A percentile compares a stretch with the other conserved stretches of the same genome.
These are phyloP conservation scores for human (Homo sapiens) DNA, from an alignment of 2,113 vertebrate genomes.

Conservation along the genomic window DNA sequence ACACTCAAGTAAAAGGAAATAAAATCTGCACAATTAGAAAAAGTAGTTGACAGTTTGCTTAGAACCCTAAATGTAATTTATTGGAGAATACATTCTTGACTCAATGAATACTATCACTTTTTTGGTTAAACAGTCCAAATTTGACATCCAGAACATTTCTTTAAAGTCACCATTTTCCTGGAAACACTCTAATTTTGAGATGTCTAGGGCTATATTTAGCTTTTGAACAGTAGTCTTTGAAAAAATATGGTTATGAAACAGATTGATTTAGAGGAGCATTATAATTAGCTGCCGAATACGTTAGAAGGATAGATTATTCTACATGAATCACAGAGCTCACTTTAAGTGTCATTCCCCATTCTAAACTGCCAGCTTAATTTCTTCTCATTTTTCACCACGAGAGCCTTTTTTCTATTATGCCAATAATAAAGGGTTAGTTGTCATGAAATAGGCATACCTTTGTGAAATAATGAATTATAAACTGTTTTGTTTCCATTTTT, in stretches of 20 bases:
- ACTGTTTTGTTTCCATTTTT: conserved; percentile 70
- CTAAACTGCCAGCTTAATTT: conserved; percentile 77
- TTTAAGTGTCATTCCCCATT: conserved; percentile 74
- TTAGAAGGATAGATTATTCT: conserved; percentile 78
- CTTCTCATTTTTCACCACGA: conserved; percentile 75
- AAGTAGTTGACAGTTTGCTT: not conserved
- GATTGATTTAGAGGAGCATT: conserved; percentile 75
- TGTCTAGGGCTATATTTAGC: conserved; percentile 71
- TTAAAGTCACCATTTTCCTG: conserved; percentile 72
- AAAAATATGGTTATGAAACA: conserved; percentile 77
- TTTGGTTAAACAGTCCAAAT: conserved; percentile 60
- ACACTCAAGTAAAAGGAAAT: not conserved
- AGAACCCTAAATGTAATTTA: conserved; percentile 29
- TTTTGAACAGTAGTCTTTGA: conserved; percentile 71
- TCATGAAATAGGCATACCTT: conserved; percentile 67
- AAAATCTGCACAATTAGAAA: not conserved
- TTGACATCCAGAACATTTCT: conserved; percentile 61
- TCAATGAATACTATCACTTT: conserved; percentile 8
- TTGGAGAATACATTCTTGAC: conserved; percentile 37
- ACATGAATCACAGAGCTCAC: conserved; percentile 78
- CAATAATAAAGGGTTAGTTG: conserved; percentile 67
- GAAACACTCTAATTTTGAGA: conserved; percentile 74
- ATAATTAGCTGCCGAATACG: conserved; percentile 79
- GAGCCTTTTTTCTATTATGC: conserved; percentile 68
- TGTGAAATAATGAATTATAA: conserved; percentile 72